Conservation (phyloP, 2,797 vertebrate genomes). For the Tadarida brasiliensis region DNA sequence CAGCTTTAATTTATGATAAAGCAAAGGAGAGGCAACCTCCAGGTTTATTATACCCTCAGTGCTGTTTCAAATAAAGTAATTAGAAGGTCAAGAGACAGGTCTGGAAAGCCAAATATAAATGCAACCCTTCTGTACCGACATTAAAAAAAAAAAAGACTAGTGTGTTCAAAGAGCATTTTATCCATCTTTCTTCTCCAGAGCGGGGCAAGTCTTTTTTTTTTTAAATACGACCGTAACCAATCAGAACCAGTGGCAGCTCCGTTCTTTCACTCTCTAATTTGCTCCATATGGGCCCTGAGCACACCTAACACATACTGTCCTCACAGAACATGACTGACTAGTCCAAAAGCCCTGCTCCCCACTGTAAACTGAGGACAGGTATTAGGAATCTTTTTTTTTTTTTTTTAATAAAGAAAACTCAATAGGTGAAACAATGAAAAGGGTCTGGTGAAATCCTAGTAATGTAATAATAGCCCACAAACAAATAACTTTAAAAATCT, state of each 20-base stretch:
- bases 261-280: slow-evolving; percentile 84
- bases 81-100: slow-evolving; percentile 92
- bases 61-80: slow-evolving; percentile 93
- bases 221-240: slow-evolving; percentile 86
- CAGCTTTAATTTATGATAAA: slow-evolving; percentile 93
- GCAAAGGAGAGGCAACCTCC: slow-evolving; percentile 89
- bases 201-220: slow-evolving; percentile 66
- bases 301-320: slow-evolving; percentile 58
- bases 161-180: slow-evolving; percentile 89
- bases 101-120: slow-evolving; percentile 89
- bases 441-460: background rate
- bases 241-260: slow-evolving; percentile 84
- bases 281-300: slow-evolving; percentile 82
- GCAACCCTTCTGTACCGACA: slow-evolving; percentile 89
- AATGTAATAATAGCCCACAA: background rate
- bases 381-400: slow-evolving; percentile 61
- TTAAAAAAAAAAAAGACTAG: slow-evolving; percentile 82
- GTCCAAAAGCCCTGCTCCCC: background rate
- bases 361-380: slow-evolving; percentile 78
- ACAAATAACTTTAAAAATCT: background rate
- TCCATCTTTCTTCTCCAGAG: slow-evolving; percentile 86
- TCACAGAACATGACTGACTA: background rate
- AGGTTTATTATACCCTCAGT: slow-evolving; percentile 92
- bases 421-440: background rate
- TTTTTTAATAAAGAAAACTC: slow-evolving; percentile 54